Base-by-base conservation (phyloP, 2,113 vertebrate genomes). In the Hyaena hyaena region DNA sequence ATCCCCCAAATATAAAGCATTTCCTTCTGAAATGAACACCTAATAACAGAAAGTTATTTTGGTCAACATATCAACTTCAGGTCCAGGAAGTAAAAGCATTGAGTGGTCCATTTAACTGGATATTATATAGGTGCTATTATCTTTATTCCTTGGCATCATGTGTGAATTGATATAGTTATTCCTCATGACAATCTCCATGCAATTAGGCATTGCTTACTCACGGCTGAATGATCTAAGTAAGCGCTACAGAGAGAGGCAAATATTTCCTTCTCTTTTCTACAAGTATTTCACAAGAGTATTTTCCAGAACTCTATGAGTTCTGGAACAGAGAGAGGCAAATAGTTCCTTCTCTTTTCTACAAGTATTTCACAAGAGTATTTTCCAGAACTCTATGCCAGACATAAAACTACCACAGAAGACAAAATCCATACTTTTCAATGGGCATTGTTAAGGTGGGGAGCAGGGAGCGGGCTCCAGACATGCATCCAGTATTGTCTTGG, bases 141-240 rank as follows among this genome's bases (percentile, higher is more conserved):
- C 73, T 73, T 79, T 80, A 58, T 55, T 58, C 43, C 77, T 80
- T 93, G 39, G 50, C 26, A 83, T 76, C 26, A 21, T 19, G 9
- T 87, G 19, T 79, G 53, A 84, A 35, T 96, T 95, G 74, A 90
- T 58, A 93, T 58, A 48, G n/a, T 93, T 43, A 58, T 82, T 95
- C 43, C 53, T 82, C n/a, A 61, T 4, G 39, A 50, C 16, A 74
- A 31, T 85, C 45, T 53, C 45, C 65, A 90, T 23, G 21, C 35
- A 92, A 31, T 86, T 69, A 84, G 66, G 71, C n/a, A 71, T 81
- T 76, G n/a, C 31, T 93, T 65, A 86, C 88, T 93, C 80, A 65
- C 33, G 69, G 23, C 33, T 24, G 33, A 93, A 82, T 55, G 69
- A 82, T 79, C 55, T 53, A 63, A 93, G 66, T 53, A 63, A 93